phyloP scores from a whole-genome alignment of 37 sponge, comb jelly and placozoan species.

The Ianthella basta region DNA sequence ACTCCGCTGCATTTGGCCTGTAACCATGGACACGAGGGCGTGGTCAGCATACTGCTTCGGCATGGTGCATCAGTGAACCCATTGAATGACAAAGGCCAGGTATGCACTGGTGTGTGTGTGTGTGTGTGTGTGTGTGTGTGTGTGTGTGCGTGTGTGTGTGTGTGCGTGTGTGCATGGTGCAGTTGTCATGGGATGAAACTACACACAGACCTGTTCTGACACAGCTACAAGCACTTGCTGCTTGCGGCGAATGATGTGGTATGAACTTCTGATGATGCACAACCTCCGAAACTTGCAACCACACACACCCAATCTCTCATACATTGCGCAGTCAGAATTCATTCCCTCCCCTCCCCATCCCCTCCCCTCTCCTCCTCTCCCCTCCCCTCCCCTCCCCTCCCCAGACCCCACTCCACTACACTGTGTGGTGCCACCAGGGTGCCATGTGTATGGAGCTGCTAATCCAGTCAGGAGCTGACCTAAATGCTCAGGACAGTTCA shows the following conservation, averaged over 20 bases:
- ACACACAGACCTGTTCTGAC: constrained; percentile 33
- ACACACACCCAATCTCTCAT: no score
- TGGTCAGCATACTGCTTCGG: constrained; percentile 78
- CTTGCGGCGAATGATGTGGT: no score
- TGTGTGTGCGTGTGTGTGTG: background rate
- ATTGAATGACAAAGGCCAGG: constrained; percentile 83
- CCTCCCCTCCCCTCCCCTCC: background rate
- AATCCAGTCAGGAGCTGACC: constrained; percentile 78
- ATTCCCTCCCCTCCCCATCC: no score
- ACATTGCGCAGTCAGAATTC: no score
- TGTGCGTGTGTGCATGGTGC: background rate
- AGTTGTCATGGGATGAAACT: background rate
- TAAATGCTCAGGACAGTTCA: constrained; percentile 70
- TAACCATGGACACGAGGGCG: constrained; percentile 87
- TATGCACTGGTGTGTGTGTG: background rate
- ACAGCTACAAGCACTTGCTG: background rate
- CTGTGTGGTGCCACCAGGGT: constrained; percentile 84
- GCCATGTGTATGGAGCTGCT: constrained; percentile 87
- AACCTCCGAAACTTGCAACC: no score
- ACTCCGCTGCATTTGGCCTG: constrained; percentile 93
- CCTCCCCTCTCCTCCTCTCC: background rate
- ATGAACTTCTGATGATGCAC: no score
- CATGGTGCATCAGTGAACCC: constrained; percentile 62
- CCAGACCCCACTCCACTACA: constrained; percentile 87
- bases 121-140: background rate